Base-by-base conservation (phyloP, 2,113 vertebrate species). In the Dunckerocampus dactyliophorus region DNA sequence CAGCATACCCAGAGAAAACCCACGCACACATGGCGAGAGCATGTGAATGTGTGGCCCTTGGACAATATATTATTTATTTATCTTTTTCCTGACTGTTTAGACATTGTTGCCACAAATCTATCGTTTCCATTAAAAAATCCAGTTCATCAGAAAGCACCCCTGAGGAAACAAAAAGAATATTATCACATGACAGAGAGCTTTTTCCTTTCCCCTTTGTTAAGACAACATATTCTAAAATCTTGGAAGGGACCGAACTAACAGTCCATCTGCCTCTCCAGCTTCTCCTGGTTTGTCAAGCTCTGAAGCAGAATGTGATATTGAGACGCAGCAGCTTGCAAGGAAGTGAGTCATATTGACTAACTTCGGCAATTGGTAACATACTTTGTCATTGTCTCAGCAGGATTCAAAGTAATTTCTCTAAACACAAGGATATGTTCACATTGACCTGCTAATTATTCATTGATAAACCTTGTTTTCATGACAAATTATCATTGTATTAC, bases 321-420 rank as follows among this genome's bases (percentile, higher is more conserved):
- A 51, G 22, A 48, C 2, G 0, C 54, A 48, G 20, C 45, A 50
- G 47, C 43, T 19, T 58, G 16, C 17, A 28, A 69, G 56, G 62
- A 74, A 59, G 42, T 63, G 54, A 60, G 47, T 21, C 71, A 42
- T 55, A 63, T 15, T 34, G 16, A 42, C 37, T 47, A n/a, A 59
- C 45, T 62, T 60, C 34, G 54, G 56, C 48, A 42, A 71, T 61
- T 56, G 62, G 22, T 55, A 59, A 21, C 17, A 63, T 54, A 61
- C 45, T 6, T 19, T 22, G 59, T 71, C 57, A 65, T 80, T 69
- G 74, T 80, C 73, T 84, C 78, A 69, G 75, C 47, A 69, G 67
- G 56, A 79, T 69, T 79, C 71, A 62, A 75, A 77, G 71, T 77
- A 62, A 69, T 75, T 76, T 62, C 53, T 77, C 79, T 74, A 77